Evolutionary conservation across 2,888 invertebrate species (phyloP).

Genomic region (Drosophila neoperkinsi): DNA sequence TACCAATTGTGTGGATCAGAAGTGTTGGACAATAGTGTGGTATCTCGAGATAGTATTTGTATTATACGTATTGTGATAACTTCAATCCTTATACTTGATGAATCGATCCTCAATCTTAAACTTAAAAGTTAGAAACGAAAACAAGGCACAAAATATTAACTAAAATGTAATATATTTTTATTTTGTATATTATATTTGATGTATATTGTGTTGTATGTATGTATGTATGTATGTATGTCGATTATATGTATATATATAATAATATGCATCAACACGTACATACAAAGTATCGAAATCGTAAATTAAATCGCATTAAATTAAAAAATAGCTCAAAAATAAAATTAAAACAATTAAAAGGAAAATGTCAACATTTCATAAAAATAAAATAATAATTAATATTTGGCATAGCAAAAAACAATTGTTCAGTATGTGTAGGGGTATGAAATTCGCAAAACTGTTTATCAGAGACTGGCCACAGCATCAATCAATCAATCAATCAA

Average conservation of each 20-base stretch:
- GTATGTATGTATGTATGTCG: conserved; percentile 50
- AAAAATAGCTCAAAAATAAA: conserved; percentile 38
- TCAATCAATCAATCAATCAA: conserved; percentile 1
- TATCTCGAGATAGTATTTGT: conserved; percentile 14
- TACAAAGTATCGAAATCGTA: conserved; percentile 62
- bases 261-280: conserved; percentile 37
- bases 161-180: conserved; percentile 61
- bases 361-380: conserved; percentile 42
- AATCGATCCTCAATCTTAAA: conserved; percentile 28
- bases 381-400: conserved; percentile 35
- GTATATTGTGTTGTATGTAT: conserved; percentile 59
- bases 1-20: conserved; percentile 34
- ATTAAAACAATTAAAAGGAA: conserved; percentile 34
- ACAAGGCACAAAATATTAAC: conserved; percentile 44
- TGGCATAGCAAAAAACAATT: conserved; percentile 35
- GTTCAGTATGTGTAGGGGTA: conserved; percentile 44
- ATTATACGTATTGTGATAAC: conserved; percentile 30
- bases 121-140: conserved; percentile 44
- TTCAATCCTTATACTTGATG: conserved; percentile 30
- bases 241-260: conserved; percentile 21
- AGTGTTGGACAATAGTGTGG: conserved; percentile 35
- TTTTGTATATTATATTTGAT: conserved; percentile 57
- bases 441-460: conserved; percentile 4
- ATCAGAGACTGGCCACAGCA: conserved; percentile 8
- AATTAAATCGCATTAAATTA: conserved; percentile 50